Evolutionary conservation across 2,113 vertebrate genomes (phyloP).

Genomic region (Desmodus rotundus): DNA sequence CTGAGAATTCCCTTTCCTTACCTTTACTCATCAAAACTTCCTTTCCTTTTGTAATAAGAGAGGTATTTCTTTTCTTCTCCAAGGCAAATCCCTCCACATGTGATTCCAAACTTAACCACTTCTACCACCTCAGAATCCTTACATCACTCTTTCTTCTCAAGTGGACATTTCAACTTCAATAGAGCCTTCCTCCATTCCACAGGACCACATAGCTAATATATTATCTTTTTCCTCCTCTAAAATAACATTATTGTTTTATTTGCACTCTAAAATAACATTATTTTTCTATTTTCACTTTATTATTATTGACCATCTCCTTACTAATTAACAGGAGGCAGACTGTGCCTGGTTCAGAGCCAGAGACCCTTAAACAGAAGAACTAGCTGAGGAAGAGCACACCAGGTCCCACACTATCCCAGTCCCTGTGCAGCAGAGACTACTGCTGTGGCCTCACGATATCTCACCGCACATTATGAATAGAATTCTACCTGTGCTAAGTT

Average conservation of each 20-base stretch:
- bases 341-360: neutral
- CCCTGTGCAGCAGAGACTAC: neutral
- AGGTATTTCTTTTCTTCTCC: neutral
- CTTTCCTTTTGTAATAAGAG: neutral
- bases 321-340: neutral
- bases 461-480: neutral
- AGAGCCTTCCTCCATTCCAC: neutral
- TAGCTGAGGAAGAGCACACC: neutral
- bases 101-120: slow-evolving; percentile 7
- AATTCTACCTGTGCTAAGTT: neutral
- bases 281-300: neutral
- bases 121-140: neutral
- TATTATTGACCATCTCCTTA: neutral
- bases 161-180: neutral
- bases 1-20: neutral
- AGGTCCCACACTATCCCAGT: neutral
- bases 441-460: neutral
- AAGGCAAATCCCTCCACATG: neutral
- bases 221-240: neutral
- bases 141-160: neutral
- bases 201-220: neutral
- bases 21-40: neutral
- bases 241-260: neutral
- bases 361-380: neutral
- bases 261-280: neutral